Evolutionary conservation across 1,140 invertebrate genomes (phyloP), one percentile per base, ranked within the genome.

Genomic region (Acarapis woodi): DNA sequence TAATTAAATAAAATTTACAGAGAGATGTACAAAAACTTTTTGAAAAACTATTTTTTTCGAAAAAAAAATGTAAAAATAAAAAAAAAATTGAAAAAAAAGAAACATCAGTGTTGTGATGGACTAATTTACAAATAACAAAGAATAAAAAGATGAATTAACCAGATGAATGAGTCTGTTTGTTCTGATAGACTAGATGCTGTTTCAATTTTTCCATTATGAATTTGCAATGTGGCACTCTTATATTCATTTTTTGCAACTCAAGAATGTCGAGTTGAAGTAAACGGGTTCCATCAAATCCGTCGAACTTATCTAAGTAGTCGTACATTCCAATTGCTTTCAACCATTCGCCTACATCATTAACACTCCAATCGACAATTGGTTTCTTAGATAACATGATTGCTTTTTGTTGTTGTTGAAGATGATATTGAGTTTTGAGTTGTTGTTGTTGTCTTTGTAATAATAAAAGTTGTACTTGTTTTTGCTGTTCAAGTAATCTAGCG

Each of bases 221-320:
- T 42, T 63, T 51, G 23, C 63, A 51, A 48, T 65, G 63, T 10
- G 59, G 59, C 40, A 59, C 55, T 32, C 60, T 60, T 12, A 65
- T 58, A 8, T 63, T 63, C 4, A 65, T 46, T 32, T 57, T 54
- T 31, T 61, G 53, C 14, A 63, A 51, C 22, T 51, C 49, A 40
- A 58, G 52, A 39, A 61, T 61, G 49, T 64, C 61, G 39, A 65
- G 54, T 33, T 50, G 50, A 26, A 56, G 41, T 39, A 65, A 47
- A 43, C 57, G 55, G 14, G 46, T 46, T 15, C 63, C 63, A 41
- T 55, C 54, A 23, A 66, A 58, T 16, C 49, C 42, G 32, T 53
- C 48, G 44, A 65, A 65, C 20, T 51, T 52, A 23, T 44, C 46
- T 45, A 55, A 55, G 47, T 65, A 64, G 48, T 65, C 62, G 14